phyloP scores from a whole-genome alignment of 2,797 vertebrate species.

The Falco biarmicus region DNA sequence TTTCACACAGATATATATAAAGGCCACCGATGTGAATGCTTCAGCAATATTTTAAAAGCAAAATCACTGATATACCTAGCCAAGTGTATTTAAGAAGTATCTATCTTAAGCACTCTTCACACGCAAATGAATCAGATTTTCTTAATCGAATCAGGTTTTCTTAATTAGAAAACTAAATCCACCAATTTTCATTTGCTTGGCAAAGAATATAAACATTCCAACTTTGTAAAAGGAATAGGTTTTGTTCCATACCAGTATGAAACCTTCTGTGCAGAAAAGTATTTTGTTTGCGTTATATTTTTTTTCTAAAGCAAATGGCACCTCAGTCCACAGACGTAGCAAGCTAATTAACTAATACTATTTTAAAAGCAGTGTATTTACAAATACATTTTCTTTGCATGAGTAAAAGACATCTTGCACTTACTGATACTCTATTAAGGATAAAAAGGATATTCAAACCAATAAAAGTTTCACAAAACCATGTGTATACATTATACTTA shows the following conservation, averaged over 20 bases:
- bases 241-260: not conserved
- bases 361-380: not conserved
- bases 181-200: not conserved
- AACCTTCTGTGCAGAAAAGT: not conserved
- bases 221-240: not conserved
- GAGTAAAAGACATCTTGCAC: not conserved
- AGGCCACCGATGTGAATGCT: not conserved
- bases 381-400: not conserved
- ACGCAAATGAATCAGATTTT: conserved; percentile 9
- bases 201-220: not conserved
- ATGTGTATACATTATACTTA: not conserved
- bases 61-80: not conserved
- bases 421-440: not conserved
- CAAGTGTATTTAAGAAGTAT: not conserved
- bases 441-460: not conserved
- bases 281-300: not conserved
- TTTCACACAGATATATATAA: not conserved
- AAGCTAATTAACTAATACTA: not conserved
- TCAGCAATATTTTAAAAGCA: not conserved
- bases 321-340: not conserved
- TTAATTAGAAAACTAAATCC: conserved; percentile 7
- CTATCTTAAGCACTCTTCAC: not conserved
- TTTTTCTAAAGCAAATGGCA: not conserved
- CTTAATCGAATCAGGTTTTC: conserved; percentile 9
- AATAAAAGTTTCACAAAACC: conserved; percentile 13